Evolutionary conservation across 2,797 vertebrate genomes (phyloP).

Genomic region (Octomys mimax): DNA sequence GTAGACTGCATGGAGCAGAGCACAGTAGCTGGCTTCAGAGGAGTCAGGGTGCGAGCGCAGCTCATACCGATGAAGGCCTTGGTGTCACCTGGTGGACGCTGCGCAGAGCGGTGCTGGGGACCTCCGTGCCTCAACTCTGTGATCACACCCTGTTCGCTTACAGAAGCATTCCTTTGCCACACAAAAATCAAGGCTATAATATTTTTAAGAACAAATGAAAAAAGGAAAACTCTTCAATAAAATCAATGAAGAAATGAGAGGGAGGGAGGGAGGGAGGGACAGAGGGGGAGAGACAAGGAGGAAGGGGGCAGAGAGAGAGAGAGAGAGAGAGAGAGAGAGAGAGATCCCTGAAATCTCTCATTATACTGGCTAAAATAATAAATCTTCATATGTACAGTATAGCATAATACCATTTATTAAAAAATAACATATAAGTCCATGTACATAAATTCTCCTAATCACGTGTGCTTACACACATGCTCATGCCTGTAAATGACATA

Average conservation of each 20-base stretch:
- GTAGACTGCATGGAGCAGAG: neutral
- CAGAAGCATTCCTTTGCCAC: neutral
- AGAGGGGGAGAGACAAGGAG: neutral
- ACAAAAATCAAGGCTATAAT: neutral
- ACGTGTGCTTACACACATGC: neutral
- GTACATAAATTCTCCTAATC: neutral
- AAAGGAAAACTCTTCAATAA: constrained; percentile 16
- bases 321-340: neutral
- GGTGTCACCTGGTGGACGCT: too few species aligned
- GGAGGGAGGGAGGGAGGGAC: too few species aligned
- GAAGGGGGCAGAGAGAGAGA: neutral
- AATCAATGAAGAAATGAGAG: neutral
- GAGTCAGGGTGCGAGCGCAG: neutral
- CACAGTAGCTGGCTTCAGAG: neutral
- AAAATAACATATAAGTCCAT: neutral
- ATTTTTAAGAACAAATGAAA: neutral
- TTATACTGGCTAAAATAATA: neutral
- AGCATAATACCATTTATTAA: neutral
- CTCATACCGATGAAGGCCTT: too few species aligned
- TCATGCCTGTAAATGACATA: neutral
- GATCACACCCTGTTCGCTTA: neutral
- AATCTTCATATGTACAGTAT: neutral
- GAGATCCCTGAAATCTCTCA: neutral
- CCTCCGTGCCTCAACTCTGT: neutral
- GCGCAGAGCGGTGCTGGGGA: neutral